Conservation (phyloP, 2,888 invertebrate species). For the Lasioglossum calceatum region DNA sequence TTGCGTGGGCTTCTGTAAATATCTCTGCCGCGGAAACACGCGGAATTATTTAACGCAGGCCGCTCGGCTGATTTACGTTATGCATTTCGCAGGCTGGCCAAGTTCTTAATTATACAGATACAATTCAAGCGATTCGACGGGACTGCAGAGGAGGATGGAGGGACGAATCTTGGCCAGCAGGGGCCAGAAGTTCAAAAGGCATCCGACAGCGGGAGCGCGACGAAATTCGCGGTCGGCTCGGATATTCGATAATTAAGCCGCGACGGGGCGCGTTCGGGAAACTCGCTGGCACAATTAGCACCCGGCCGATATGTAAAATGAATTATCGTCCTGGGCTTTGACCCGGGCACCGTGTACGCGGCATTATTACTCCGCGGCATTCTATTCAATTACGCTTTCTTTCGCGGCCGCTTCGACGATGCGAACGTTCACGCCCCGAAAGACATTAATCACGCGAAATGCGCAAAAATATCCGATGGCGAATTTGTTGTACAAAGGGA, state of each 20-base stretch:
- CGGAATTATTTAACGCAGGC: neutral
- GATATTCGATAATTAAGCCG: slow-evolving; percentile 71
- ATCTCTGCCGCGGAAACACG: neutral
- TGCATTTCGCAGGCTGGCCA: neutral
- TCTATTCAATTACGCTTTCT: slow-evolving; percentile 61
- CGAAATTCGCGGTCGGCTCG: slow-evolving; percentile 45
- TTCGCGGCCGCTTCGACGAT: neutral
- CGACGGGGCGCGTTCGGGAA: slow-evolving; percentile 62
- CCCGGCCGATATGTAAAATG: slow-evolving; percentile 74
- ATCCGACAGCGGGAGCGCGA: slow-evolving; percentile 15
- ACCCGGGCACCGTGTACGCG: slow-evolving; percentile 26
- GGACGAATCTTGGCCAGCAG: neutral
- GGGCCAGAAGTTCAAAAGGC: slow-evolving; percentile 12
- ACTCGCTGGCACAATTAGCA: slow-evolving; percentile 73
- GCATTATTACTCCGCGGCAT: slow-evolving; percentile 61
- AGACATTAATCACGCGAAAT: slow-evolving; percentile 5
- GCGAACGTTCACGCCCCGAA: neutral
- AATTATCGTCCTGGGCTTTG: slow-evolving; percentile 74
- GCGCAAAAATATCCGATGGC: neutral
- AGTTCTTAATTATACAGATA: slow-evolving; percentile 9
- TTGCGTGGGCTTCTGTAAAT: neutral
- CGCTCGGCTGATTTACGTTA: neutral
- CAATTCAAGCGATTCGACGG: slow-evolving; percentile 10
- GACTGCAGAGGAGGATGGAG: too few relatives aligned
- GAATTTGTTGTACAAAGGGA: neutral